Conservation (phyloP, 2,797 vertebrate species). For the Takifugu ocellatus region DNA sequence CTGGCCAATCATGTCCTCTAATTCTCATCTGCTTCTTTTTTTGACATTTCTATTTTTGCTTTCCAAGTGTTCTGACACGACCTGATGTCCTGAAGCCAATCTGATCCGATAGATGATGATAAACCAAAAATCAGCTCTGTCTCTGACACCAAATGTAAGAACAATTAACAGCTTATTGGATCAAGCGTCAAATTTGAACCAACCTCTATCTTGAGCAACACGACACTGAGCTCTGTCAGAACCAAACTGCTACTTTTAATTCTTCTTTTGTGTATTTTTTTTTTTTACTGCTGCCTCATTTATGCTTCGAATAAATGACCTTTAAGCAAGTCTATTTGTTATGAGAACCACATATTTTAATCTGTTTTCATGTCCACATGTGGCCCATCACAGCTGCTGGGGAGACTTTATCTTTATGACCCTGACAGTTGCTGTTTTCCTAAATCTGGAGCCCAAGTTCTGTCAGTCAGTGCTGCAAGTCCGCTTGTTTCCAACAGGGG, state of each 20-base stretch:
- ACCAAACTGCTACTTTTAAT: background rate
- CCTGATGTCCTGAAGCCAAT: constrained; percentile 3
- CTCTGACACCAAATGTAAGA: background rate
- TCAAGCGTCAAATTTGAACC: too few relatives aligned
- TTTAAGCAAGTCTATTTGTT: constrained; percentile 47
- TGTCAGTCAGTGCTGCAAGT: too few relatives aligned
- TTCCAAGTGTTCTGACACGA: background rate
- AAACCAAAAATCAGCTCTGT: background rate
- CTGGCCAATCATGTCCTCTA: background rate
- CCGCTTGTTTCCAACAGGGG: too few relatives aligned
- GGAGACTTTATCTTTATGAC: too few relatives aligned
- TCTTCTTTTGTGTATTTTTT: constrained; percentile 6
- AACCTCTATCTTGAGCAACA: too few relatives aligned
- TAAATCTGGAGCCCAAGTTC: too few relatives aligned
- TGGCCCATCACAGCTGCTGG: too few relatives aligned
- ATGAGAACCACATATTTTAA: background rate
- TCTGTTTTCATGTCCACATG: too few relatives aligned
- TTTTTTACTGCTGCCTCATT: constrained; percentile 22
- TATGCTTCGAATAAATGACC: constrained; percentile 60
- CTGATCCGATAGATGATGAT: too few relatives aligned
- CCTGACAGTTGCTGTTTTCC: too few relatives aligned
- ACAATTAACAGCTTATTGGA: too few relatives aligned
- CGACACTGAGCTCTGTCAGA: background rate
- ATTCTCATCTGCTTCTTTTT: background rate
- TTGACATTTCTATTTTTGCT: too few relatives aligned